These are phyloP conservation scores for Chromis chromis DNA, from an alignment of 2,797 vertebrate genomes.

Conservation along the genomic window DNA sequence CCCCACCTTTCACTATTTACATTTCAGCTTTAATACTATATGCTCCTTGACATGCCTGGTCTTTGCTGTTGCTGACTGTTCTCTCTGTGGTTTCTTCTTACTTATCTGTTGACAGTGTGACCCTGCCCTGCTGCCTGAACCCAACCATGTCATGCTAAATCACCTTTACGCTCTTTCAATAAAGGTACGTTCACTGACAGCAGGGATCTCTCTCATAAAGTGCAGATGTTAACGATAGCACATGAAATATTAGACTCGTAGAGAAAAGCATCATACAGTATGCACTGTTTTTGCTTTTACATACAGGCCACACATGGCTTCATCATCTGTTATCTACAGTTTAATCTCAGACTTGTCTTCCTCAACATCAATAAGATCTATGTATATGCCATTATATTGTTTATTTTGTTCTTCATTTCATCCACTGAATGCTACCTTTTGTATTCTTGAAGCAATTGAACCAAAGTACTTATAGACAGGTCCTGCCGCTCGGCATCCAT, in stretches of 20 bases:
- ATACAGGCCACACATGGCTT: not conserved
- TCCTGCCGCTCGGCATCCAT: too few relatives aligned
- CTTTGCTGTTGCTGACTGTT: not conserved
- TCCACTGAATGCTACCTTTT: too few relatives aligned
- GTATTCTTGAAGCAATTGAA: too few relatives aligned
- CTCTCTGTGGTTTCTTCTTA: conserved; percentile 9
- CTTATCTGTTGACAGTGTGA: conserved; percentile 89
- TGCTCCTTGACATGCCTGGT: not conserved
- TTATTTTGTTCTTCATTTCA: too few relatives aligned
- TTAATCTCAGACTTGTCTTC: too few relatives aligned
- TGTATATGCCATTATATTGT: too few relatives aligned
- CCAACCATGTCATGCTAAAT: conserved; percentile 98
- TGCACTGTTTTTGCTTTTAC: not conserved
- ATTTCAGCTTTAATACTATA: not conserved
- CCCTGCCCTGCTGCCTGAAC: conserved; percentile 94
- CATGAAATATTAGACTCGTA: not conserved
- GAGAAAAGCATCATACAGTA: too few relatives aligned
- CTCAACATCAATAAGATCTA: too few relatives aligned
- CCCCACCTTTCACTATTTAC: too few relatives aligned
- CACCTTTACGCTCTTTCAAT: conserved; percentile 97
- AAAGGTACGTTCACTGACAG: conserved; percentile 86
- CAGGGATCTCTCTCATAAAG: not conserved
- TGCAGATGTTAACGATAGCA: not conserved
- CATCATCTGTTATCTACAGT: too few relatives aligned
- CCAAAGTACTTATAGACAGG: too few relatives aligned